Evolutionary conservation across 1,140 invertebrate species (phyloP).

Genomic region (Teleopsis dalmanni): DNA sequence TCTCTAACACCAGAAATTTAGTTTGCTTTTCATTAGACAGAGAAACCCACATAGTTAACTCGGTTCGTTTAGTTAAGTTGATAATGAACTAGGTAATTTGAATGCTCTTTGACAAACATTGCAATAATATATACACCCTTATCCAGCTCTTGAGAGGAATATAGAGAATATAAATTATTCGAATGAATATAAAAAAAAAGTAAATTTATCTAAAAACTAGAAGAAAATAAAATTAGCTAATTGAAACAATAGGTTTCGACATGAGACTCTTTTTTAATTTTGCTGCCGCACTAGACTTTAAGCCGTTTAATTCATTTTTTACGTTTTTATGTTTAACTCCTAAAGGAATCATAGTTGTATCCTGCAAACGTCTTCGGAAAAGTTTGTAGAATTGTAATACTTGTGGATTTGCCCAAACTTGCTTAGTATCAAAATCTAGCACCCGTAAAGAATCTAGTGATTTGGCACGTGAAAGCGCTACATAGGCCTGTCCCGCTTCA

Average conservation of each 20-base stretch:
- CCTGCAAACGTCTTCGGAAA: conserved; percentile 55
- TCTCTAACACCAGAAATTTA: too few species aligned
- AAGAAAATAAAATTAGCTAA: too few species aligned
- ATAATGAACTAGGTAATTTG: too few species aligned
- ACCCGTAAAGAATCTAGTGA: conserved; percentile 77
- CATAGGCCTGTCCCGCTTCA: conserved; percentile 93
- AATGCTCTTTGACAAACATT: too few species aligned
- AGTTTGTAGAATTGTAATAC: conserved; percentile 79
- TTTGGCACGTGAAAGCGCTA: conserved; percentile 85
- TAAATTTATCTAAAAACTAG: too few species aligned
- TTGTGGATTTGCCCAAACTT: conserved; percentile 81
- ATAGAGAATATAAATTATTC: too few species aligned
- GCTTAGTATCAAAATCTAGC: conserved; percentile 75
- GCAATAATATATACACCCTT: too few species aligned
- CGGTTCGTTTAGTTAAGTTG: too few species aligned
- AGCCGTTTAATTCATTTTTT: conserved; percentile 30
- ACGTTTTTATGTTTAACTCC: conserved; percentile 50
- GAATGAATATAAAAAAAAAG: too few species aligned
- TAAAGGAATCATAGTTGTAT: conserved; percentile 58
- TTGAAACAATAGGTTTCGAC: conserved; percentile 39
- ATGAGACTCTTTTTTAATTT: conserved; percentile 41
- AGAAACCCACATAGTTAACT: too few species aligned
- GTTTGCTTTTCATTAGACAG: too few species aligned
- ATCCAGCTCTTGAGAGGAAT: too few species aligned
- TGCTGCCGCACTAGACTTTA: conserved; percentile 15